Evolutionary conservation across 2,113 vertebrate genomes (phyloP).

Genomic region (Anoplopoma fimbria): DNA sequence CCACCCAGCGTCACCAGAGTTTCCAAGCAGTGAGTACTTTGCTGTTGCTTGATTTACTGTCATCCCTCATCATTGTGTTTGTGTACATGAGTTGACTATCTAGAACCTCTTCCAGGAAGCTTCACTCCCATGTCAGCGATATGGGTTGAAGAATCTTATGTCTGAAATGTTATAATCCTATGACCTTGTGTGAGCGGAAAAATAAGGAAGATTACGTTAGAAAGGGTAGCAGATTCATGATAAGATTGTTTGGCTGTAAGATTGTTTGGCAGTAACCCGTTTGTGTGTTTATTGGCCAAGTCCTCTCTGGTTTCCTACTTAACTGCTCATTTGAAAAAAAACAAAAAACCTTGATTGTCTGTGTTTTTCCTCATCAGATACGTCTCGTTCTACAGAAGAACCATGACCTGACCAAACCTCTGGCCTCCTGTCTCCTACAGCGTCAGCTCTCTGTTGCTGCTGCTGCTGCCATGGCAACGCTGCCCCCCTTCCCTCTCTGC

Average conservation of each 20-base stretch:
- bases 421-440: slow-evolving; percentile 82
- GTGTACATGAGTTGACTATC: slow-evolving; percentile 25
- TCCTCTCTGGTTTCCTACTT: slow-evolving; percentile 16
- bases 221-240: slow-evolving; percentile 5
- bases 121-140: slow-evolving; percentile 22
- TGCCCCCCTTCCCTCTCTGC: slow-evolving; percentile 89
- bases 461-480: slow-evolving; percentile 83
- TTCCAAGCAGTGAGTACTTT: slow-evolving; percentile 88
- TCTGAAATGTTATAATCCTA: slow-evolving; percentile 2
- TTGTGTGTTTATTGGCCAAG: background rate
- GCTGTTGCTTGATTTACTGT: slow-evolving; percentile 25
- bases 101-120: slow-evolving; percentile 51
- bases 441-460: slow-evolving; percentile 79
- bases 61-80: slow-evolving; percentile 38
- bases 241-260: background rate
- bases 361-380: slow-evolving; percentile 80
- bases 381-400: slow-evolving; percentile 91
- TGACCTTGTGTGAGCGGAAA: background rate
- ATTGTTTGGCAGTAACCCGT: slow-evolving; percentile 8
- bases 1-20: slow-evolving; percentile 86
- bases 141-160: background rate
- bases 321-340: background rate
- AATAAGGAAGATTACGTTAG: background rate
- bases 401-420: slow-evolving; percentile 86
- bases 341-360: slow-evolving; percentile 24